Evolutionary conservation across 2,888 invertebrate species (phyloP).

Genomic region (Cotesia congregata): DNA sequence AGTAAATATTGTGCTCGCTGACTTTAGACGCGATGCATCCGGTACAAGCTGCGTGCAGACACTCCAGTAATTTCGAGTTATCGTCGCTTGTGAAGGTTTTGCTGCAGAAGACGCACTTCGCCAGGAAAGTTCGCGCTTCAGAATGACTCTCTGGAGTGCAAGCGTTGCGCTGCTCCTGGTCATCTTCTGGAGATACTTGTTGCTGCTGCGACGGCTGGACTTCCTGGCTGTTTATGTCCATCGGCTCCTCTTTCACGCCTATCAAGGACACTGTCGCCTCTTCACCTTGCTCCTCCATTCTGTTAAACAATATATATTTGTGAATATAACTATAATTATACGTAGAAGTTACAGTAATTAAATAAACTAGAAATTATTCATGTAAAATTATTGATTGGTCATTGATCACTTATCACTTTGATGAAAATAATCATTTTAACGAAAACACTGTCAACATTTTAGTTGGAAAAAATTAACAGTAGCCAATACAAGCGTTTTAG

Average conservation of each 20-base stretch:
- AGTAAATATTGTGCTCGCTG: constrained; percentile 69
- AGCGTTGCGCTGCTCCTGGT: constrained; percentile 59
- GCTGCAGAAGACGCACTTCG: constrained; percentile 71
- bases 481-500: not conserved
- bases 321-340: not conserved
- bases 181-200: constrained; percentile 56
- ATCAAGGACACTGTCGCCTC: constrained; percentile 55
- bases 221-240: constrained; percentile 56
- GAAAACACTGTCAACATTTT: not conserved
- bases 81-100: constrained; percentile 72
- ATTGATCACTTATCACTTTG: no score
- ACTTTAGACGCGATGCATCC: constrained; percentile 81
- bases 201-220: constrained; percentile 55
- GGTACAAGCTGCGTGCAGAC: constrained; percentile 88
- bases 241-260: constrained; percentile 62
- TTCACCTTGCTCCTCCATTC: constrained; percentile 47
- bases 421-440: no score
- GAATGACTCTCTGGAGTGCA: constrained; percentile 63
- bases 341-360: not conserved
- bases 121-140: constrained; percentile 59
- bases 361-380: no score
- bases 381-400: no score
- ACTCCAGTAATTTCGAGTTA: constrained; percentile 87
- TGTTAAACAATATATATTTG: not conserved
- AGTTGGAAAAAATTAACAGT: not conserved